Evolutionary conservation across 2,113 vertebrate species (phyloP).

Genomic region (Chloroceryle aenea): DNA sequence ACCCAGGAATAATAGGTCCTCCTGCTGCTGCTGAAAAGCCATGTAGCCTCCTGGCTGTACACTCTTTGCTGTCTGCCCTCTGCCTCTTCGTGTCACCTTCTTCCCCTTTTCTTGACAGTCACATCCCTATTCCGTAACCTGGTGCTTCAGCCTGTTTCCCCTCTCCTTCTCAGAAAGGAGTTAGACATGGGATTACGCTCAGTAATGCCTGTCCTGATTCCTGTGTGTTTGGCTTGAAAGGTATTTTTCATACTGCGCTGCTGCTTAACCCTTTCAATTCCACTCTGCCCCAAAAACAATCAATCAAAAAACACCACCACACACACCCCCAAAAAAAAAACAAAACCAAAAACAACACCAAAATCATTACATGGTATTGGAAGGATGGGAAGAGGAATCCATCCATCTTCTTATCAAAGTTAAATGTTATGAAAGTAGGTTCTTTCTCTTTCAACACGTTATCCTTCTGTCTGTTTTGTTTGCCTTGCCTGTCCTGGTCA

Average conservation of each 20-base stretch:
- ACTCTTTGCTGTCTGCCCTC: not conserved
- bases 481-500: not conserved
- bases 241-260: not conserved
- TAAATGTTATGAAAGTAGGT: not conserved
- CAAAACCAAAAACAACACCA: not conserved
- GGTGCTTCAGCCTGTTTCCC: not conserved
- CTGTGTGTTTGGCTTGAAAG: not conserved
- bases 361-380: not conserved
- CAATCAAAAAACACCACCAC: too few relatives aligned
- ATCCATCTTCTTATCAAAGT: not conserved
- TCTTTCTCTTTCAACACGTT: not conserved
- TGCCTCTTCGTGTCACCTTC: not conserved
- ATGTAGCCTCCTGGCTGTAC: not conserved
- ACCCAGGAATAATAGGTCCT: constrained; percentile 47
- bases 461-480: not conserved
- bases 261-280: not conserved
- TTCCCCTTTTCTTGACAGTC: not conserved
- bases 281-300: accelerated
- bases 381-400: not conserved
- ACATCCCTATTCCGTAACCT: not conserved
- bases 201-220: not conserved
- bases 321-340: not conserved
- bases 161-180: not conserved
- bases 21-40: constrained; percentile 1
- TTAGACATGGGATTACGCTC: not conserved